Percentiles rank a stretch among this genome's conserved stretches.
Evolutionary conservation across 2,888 invertebrate species (phyloP).

Genomic region (Xanthorhoe designata): DNA sequence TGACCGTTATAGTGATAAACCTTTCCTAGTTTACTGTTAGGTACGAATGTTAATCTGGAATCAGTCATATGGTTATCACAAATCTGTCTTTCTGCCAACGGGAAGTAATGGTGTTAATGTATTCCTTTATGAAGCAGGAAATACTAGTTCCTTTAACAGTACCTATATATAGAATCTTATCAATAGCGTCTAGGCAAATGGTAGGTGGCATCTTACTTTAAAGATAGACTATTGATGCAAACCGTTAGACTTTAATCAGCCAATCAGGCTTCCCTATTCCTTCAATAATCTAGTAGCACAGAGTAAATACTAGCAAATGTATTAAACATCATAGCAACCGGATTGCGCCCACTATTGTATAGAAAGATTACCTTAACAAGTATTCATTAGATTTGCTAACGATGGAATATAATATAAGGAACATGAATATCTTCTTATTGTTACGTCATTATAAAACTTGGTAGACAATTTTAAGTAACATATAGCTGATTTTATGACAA

Average conservation of each 20-base stretch:
- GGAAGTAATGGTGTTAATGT: slow-evolving; percentile 20
- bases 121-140: slow-evolving; percentile 18
- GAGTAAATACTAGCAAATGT: neutral
- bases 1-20: slow-evolving; percentile 7
- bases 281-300: neutral
- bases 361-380: neutral
- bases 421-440: neutral
- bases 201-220: slow-evolving; percentile 5
- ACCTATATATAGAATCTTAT: slow-evolving; percentile 22
- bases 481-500: too few relatives aligned
- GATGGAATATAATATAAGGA: neutral
- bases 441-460: too few relatives aligned
- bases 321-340: neutral
- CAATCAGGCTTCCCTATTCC: neutral
- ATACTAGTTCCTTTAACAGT: slow-evolving; percentile 20
- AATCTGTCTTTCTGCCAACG: slow-evolving; percentile 16
- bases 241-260: slow-evolving; percentile 1
- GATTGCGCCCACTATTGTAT: neutral
- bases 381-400: neutral
- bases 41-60: slow-evolving; percentile 11
- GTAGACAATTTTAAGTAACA: too few relatives aligned
- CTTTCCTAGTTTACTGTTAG: slow-evolving; percentile 17
- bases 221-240: neutral
- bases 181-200: slow-evolving; percentile 4
- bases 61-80: slow-evolving; percentile 28